Conservation (phyloP, 2,113 vertebrate genomes). For the Hippocampus comes region DNA sequence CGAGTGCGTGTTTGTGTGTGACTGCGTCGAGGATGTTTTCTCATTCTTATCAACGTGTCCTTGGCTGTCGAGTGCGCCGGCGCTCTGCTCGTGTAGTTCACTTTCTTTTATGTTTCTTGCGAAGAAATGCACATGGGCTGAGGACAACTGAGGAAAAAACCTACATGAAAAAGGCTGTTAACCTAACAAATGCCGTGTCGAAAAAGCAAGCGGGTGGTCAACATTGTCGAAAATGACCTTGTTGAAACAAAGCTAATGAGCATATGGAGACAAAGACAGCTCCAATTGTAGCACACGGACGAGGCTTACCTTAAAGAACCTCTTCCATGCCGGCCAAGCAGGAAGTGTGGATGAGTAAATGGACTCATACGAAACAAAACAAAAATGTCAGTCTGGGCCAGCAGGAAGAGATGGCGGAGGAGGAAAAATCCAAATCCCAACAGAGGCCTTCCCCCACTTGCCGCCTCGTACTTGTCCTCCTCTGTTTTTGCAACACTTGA, state of each 20-base stretch:
- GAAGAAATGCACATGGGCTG: constrained; percentile 21
- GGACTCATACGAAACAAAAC: constrained; percentile 53
- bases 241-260: neutral
- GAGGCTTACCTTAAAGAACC: constrained; percentile 62
- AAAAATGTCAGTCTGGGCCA: constrained; percentile 62
- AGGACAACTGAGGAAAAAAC: constrained; percentile 18
- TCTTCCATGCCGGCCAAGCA: constrained; percentile 53
- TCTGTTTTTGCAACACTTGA: constrained; percentile 13
- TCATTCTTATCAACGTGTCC: constrained; percentile 61
- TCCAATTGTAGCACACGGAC: constrained; percentile 22
- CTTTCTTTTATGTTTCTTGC: constrained; percentile 52
- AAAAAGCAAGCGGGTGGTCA: neutral
- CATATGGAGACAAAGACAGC: constrained; percentile 24
- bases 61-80: constrained; percentile 54
- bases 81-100: constrained; percentile 50
- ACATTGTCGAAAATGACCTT: constrained; percentile 1
- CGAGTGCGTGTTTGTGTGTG: constrained; percentile 17
- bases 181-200: neutral
- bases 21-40: constrained; percentile 61
- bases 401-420: constrained; percentile 57
- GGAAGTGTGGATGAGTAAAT: constrained; percentile 53
- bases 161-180: neutral
- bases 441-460: constrained; percentile 46
- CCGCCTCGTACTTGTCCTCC: constrained; percentile 19
- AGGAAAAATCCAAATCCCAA: constrained; percentile 56